A percentile compares a stretch with the other conserved stretches of the same genome.
Conservation (phyloP, 2,888 invertebrate species). For the Orgyia antiqua region DNA sequence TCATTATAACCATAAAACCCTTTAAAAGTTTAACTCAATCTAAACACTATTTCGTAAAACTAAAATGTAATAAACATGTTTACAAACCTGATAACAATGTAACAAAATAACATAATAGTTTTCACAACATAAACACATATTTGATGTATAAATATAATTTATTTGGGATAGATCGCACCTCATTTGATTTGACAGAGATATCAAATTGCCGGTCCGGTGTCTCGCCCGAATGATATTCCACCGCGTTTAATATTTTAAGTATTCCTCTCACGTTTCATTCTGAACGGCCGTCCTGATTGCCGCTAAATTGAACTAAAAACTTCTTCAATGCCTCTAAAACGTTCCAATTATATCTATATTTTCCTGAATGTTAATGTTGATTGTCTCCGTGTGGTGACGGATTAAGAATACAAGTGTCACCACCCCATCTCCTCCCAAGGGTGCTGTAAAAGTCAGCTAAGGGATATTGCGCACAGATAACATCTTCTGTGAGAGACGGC, state of each 20-base stretch:
- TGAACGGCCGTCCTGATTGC: slow-evolving; percentile 77
- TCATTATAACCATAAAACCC: too few relatives aligned
- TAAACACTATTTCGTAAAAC: too few relatives aligned
- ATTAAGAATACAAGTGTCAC: too few relatives aligned
- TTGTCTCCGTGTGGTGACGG: too few relatives aligned
- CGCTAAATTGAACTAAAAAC: slow-evolving; percentile 78
- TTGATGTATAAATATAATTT: slow-evolving; percentile 21
- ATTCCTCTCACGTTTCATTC: slow-evolving; percentile 73
- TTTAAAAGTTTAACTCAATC: too few relatives aligned
- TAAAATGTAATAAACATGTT: too few relatives aligned
- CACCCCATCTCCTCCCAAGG: too few relatives aligned
- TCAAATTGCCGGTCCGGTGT: slow-evolving; percentile 58
- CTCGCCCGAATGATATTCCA: slow-evolving; percentile 52
- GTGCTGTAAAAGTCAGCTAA: too few relatives aligned
- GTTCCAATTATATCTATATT: slow-evolving; percentile 67
- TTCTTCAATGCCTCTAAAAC: slow-evolving; percentile 73
- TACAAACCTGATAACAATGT: too few relatives aligned
- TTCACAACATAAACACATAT: slow-evolving; percentile 17
- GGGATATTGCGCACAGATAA: too few relatives aligned
- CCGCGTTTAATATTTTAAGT: slow-evolving; percentile 71
- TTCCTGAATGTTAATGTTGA: slow-evolving; percentile 39
- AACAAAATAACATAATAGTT: too few relatives aligned
- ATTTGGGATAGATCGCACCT: slow-evolving; percentile 30
- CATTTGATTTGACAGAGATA: slow-evolving; percentile 45
- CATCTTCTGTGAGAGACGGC: too few relatives aligned